Conservation (phyloP, 2,888 invertebrate species). For the Amorpha juglandis region DNA sequence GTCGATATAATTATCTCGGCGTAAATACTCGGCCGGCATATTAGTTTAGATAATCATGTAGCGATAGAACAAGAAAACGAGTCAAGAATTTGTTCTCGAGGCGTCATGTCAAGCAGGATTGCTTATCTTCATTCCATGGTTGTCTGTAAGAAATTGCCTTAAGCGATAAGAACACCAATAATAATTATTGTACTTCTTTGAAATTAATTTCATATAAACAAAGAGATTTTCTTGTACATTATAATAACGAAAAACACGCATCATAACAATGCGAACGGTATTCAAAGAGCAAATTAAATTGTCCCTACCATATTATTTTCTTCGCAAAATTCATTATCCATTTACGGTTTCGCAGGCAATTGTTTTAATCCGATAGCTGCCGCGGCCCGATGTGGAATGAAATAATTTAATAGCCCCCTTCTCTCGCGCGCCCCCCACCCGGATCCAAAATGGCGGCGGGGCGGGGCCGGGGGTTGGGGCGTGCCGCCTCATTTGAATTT, state of each 20-base stretch:
- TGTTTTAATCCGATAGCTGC: constrained; percentile 82
- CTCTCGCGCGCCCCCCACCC: constrained; percentile 57
- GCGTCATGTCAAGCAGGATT: too few species aligned
- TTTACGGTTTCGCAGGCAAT: constrained; percentile 82
- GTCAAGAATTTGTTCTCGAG: too few species aligned
- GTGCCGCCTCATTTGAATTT: constrained; percentile 83
- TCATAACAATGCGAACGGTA: constrained; percentile 46
- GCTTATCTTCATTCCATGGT: too few species aligned
- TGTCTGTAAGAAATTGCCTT: too few species aligned
- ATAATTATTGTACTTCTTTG: too few species aligned
- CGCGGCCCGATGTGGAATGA: constrained; percentile 81
- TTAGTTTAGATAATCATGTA: too few species aligned
- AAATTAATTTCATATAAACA: too few species aligned
- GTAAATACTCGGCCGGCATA: too few species aligned
- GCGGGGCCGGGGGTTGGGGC: constrained; percentile 78
- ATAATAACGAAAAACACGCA: constrained; percentile 5
- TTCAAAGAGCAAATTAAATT: constrained; percentile 65
- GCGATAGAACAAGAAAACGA: too few species aligned
- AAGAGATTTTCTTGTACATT: neutral
- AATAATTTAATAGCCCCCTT: constrained; percentile 82
- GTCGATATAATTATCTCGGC: too few species aligned
- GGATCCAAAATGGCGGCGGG: constrained; percentile 81
- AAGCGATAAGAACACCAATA: too few species aligned
- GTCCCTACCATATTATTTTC: constrained; percentile 73
- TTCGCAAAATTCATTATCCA: constrained; percentile 81